Percentiles rank a stretch among this genome's conserved stretches.
Conservation (phyloP, 2,797 vertebrate species). For the Balearica regulorum region DNA sequence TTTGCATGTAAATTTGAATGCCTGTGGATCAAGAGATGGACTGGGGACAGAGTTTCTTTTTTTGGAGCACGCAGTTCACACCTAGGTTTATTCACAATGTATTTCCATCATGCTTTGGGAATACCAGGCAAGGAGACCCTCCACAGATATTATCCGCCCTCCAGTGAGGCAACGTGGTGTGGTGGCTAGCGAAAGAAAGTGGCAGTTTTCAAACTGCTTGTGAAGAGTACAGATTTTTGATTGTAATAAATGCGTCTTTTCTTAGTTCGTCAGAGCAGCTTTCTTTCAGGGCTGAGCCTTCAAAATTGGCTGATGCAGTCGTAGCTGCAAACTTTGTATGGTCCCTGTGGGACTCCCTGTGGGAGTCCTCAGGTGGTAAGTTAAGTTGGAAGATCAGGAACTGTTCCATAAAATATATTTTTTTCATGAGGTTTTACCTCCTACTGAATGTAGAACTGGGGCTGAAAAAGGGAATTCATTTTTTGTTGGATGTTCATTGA, state of each 20-base stretch:
- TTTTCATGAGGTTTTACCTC: neutral
- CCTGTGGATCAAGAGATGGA: neutral
- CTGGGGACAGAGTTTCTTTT: neutral
- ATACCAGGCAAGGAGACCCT: neutral
- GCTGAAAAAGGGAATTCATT: neutral
- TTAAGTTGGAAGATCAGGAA: neutral
- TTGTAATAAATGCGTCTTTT: neutral
- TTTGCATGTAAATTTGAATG: neutral
- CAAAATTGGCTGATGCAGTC: neutral
- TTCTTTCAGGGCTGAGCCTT: neutral
- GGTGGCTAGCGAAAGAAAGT: neutral
- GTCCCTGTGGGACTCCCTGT: neutral
- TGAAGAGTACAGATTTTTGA: neutral
- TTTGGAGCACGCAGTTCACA: neutral
- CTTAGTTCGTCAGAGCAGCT: neutral
- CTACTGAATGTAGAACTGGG: neutral
- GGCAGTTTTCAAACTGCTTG: neutral
- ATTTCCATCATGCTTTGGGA: neutral
- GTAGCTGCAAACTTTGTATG: neutral
- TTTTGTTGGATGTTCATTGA: neutral
- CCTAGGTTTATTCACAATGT: neutral
- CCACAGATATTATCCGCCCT: neutral
- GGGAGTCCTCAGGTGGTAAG: neutral
- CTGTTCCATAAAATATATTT: neutral
- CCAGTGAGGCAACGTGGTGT: neutral